These are phyloP conservation scores for Pelvicachromis taeniatus DNA, from an alignment of 2,113 vertebrate genomes.

Conservation along the genomic window DNA sequence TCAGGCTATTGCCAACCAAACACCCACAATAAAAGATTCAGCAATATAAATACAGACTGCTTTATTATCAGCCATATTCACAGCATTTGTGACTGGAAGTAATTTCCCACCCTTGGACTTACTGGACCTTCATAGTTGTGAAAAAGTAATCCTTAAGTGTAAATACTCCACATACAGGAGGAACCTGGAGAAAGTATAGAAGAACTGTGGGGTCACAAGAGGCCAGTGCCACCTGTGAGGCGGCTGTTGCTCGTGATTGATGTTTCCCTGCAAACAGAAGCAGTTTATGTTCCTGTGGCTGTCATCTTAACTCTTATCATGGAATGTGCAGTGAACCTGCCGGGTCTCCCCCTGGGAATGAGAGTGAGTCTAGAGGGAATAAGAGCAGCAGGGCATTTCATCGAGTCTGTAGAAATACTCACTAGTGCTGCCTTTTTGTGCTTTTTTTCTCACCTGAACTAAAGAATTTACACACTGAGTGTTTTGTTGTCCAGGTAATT, in stretches of 20 bases:
- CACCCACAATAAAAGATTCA: neutral
- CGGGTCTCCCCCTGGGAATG: neutral
- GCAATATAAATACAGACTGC: neutral
- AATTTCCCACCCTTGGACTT: neutral
- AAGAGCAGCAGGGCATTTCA: neutral
- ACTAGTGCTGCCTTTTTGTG: neutral
- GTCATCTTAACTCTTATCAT: constrained; percentile 41
- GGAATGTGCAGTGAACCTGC: constrained; percentile 37
- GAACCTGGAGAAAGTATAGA: neutral
- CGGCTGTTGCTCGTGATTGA: constrained; percentile 16
- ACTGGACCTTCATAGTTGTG: neutral
- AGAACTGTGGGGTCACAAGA: constrained; percentile 1
- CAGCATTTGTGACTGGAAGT: neutral
- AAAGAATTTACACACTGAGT: neutral
- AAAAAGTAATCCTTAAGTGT: neutral
- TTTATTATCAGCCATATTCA: neutral
- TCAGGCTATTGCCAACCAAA: accelerated
- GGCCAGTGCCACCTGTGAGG: constrained; percentile 34
- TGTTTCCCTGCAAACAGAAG: constrained; percentile 38
- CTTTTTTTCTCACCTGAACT: neutral
- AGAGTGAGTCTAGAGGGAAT: neutral
- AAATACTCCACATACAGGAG: neutral
- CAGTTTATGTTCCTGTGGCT: constrained; percentile 8
- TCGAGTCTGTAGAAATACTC: neutral
- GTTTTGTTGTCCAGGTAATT: neutral